These are phyloP conservation scores for Eumaeus atala DNA, from an alignment of 1,140 invertebrate species.

Conservation along the genomic window DNA sequence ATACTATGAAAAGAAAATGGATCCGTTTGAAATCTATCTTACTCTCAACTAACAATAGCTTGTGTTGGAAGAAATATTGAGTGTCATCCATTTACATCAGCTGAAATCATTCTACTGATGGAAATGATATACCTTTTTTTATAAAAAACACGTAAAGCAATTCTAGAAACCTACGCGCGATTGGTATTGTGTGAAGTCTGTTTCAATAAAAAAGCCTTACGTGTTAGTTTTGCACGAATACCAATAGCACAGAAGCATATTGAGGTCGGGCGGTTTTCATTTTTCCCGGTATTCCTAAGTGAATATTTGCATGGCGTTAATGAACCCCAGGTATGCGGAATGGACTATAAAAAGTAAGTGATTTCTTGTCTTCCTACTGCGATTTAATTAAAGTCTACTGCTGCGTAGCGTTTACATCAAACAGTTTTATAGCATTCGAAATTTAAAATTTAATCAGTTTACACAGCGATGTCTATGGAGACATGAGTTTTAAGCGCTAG, in stretches of 20 bases:
- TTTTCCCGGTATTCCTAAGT: slow-evolving; percentile 37
- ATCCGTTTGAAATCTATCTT: too few relatives aligned
- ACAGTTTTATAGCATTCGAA: slow-evolving; percentile 1
- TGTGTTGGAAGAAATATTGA: too few relatives aligned
- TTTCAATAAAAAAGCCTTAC: slow-evolving; percentile 12
- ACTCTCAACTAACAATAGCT: too few relatives aligned
- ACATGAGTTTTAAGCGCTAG: background rate
- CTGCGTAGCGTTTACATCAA: slow-evolving; percentile 5
- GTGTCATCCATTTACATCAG: background rate
- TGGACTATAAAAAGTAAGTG: slow-evolving; percentile 37
- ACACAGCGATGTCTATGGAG: background rate
- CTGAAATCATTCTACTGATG: too few relatives aligned
- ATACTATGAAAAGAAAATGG: too few relatives aligned
- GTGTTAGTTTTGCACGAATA: slow-evolving; percentile 15
- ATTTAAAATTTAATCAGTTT: background rate
- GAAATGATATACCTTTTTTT: background rate
- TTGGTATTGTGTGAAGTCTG: slow-evolving; percentile 4
- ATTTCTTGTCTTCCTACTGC: slow-evolving; percentile 34
- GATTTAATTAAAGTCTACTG: slow-evolving; percentile 35
- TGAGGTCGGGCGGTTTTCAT: slow-evolving; percentile 39
- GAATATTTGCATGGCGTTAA: slow-evolving; percentile 56
- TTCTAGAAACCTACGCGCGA: background rate
- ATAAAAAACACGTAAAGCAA: slow-evolving; percentile 1
- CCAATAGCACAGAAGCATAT: slow-evolving; percentile 24
- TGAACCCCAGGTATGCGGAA: slow-evolving; percentile 34